Base-by-base conservation (phyloP, 2,888 invertebrate species). In the Synergus itoensis region DNA sequence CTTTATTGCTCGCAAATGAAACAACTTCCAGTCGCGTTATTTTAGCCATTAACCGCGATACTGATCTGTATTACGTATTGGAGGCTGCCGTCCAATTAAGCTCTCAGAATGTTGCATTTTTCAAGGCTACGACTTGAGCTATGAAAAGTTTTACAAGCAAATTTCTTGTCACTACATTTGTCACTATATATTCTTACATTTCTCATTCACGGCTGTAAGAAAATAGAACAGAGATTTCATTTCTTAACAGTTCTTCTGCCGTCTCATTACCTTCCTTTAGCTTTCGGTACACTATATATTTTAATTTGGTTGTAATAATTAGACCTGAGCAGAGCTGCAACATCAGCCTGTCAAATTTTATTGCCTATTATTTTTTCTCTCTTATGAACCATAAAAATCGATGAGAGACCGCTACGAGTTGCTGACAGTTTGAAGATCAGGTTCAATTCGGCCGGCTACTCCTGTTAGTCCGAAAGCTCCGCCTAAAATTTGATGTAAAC, bases 261-360 rank as follows among this genome's bases (percentile, higher is more conserved):
- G 43, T 43, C 43, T 43, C 9, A 43, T 60, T 60, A 60, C 5
- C 21, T 28, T 62, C 21, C 21, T 62, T 62, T 62, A 62, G 12
- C 28, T 21, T 60, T 21, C 12, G 60, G 60, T 60, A 60, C 60
- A 21, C 18, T 5, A 62, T 60, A 77, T 36, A 36, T 65, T 57
- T 69, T 53, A 75, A 57, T 57, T 43, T 79, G 45, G 48, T 69
- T 57, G n/a, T 18, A 60, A 79, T 82, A 80, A 82, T 82, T 82
- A 82, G 80, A 77, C 67, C 69, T 75, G 60, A 80, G 78, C 77
- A 76, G 57, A 69, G 62, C 77, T 57, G 65, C 77, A 67, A 77
- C 76, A 76, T 78, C 78, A 82, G 75, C 77, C 76, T 81, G 79
- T 82, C 81, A 81, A 79, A 79, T 79, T 82, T 82, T 82, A 82